A percentile compares a stretch with the other conserved stretches of the same genome.
These are phyloP conservation scores for Pseudorectes ferrugineus DNA, from an alignment of 2,113 vertebrate species.

Conservation along the genomic window DNA sequence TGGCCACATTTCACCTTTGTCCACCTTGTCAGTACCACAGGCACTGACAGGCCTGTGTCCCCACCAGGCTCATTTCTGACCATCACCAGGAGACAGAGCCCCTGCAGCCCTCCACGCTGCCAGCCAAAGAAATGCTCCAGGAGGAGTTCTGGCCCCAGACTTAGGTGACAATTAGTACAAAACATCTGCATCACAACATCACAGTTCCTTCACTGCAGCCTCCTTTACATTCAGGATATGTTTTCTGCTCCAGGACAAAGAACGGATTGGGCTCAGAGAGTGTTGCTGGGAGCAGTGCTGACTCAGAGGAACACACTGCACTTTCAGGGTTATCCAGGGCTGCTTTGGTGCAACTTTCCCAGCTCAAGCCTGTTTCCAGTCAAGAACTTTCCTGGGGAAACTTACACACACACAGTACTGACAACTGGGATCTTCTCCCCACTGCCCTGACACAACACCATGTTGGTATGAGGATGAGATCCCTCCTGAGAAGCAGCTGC, in stretches of 20 bases:
- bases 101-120: neutral
- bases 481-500: neutral
- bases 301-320: neutral
- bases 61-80: neutral
- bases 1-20: neutral
- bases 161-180: neutral
- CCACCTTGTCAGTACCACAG: neutral
- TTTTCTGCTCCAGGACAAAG: neutral
- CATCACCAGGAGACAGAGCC: neutral
- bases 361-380: neutral
- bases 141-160: neutral
- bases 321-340: neutral
- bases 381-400: neutral
- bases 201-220: neutral
- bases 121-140: neutral
- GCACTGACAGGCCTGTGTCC: neutral
- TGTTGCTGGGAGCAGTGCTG: neutral
- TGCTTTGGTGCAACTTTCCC: neutral
- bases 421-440: neutral
- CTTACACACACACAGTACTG: neutral
- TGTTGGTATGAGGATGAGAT: neutral
- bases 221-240: neutral
- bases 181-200: neutral
- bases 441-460: neutral
- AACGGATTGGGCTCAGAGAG: neutral